phyloP scores from a whole-genome alignment of 2,113 vertebrate genomes.

The Phaethornis superciliosus region DNA sequence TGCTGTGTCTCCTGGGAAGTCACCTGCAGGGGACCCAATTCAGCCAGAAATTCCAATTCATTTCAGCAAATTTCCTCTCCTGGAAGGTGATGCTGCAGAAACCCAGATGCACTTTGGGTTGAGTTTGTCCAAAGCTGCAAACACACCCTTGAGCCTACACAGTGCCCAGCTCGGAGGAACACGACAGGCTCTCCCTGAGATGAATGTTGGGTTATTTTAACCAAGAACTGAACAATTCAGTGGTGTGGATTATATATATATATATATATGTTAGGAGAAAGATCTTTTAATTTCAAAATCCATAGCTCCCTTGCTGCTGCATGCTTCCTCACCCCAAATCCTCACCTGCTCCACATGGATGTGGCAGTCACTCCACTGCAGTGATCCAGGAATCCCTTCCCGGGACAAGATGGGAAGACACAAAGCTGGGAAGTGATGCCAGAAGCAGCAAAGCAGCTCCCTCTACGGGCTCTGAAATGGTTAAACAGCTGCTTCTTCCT shows the following conservation, averaged over 20 bases:
- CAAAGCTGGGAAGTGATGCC: background rate
- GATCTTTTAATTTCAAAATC: background rate
- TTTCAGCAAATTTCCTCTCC: background rate
- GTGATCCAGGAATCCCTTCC: accelerated
- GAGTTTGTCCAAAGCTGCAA: background rate
- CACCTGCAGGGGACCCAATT: background rate
- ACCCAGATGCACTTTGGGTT: background rate
- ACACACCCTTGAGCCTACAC: background rate
- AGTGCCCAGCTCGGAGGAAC: background rate
- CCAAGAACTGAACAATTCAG: background rate
- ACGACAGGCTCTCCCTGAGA: background rate
- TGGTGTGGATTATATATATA: background rate
- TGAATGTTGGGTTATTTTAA: background rate
- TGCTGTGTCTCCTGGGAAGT: background rate
- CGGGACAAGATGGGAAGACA: accelerated
- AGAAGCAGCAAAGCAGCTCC: constrained; percentile 43
- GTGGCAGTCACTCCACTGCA: background rate
- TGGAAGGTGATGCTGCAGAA: background rate
- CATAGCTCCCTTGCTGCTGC: background rate
- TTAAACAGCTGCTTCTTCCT: background rate
- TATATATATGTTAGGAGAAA: background rate
- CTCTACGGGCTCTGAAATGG: background rate
- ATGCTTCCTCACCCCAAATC: background rate
- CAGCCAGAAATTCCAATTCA: background rate
- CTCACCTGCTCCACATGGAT: background rate